Conservation (phyloP, 2,888 invertebrate genomes). For the Seira musarum region DNA sequence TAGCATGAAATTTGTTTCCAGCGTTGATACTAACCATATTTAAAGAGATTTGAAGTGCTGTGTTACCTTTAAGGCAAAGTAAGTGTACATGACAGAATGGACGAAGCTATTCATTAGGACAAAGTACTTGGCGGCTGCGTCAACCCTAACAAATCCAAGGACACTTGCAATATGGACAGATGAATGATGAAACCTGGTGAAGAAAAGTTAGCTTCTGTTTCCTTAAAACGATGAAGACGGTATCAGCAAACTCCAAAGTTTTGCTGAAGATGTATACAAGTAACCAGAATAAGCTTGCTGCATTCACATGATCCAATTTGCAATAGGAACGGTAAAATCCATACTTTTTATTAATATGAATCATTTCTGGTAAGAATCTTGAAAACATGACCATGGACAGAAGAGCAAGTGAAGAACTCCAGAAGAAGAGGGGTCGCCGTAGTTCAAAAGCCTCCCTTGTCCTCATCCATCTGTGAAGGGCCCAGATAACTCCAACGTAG, state of each 20-base stretch:
- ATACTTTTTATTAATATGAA: conserved; percentile 25
- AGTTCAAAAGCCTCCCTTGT: conserved; percentile 28
- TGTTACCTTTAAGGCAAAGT: conserved; percentile 43
- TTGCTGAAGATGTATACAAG: conserved; percentile 19
- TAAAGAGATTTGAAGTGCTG: too few relatives aligned
- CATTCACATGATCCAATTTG: conserved; percentile 34
- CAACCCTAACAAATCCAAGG: conserved; percentile 13
- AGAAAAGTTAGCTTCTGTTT: conserved; percentile 42
- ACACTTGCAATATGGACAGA: conserved; percentile 28
- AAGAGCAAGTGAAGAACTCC: conserved; percentile 32
- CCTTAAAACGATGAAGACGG: conserved; percentile 34
- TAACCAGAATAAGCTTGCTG: conserved; percentile 32
- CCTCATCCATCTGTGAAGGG: conserved; percentile 25
- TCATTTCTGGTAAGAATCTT: conserved; percentile 32
- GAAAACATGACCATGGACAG: conserved; percentile 41
- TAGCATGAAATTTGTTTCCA: too few relatives aligned
- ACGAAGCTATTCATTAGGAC: conserved; percentile 35
- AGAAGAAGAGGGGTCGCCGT: conserved; percentile 29
- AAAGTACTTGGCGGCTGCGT: conserved; percentile 38
- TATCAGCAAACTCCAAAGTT: conserved; percentile 39
- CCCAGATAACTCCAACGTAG: conserved; percentile 25
- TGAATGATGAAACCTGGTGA: conserved; percentile 40
- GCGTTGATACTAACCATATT: too few relatives aligned
- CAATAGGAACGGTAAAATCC: conserved; percentile 48
- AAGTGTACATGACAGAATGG: conserved; percentile 46